Evolutionary conservation across 1,140 invertebrate genomes (phyloP), one percentile per base, ranked within the genome.

Genomic region (Brachionus rubens): DNA sequence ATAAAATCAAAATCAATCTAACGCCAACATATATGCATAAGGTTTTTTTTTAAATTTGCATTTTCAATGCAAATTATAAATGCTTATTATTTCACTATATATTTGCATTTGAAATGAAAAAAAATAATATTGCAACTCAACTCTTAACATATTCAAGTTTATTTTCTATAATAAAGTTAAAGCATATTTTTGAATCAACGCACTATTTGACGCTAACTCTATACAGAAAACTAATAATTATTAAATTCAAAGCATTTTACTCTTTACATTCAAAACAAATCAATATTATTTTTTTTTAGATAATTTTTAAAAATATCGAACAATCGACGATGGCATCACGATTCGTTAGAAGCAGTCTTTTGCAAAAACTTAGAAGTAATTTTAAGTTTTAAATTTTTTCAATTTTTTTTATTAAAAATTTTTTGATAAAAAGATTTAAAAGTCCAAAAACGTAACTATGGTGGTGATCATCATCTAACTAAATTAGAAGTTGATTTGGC

Each of bases 401-500:
- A 52, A 50, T 40, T 21, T 72, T 16, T 14, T 50, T 33, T 28
- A 10, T 9, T 6, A 12, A 7, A 28, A 56, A 28, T 28, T 5
- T 50, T 1, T 24, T 26, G 10, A 48, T 46, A 33, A 30, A n/a
- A 50, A 54, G 68, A 72, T 30, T 10, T 50, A 14, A 72, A 54
- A 72, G 40, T 48, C 14, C 68, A 72, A 52, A 72, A 50, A 72
- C 24, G 68, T 12, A 54, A 48, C 33, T 72, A 72, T 24, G 46
- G 50, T 14, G 43, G 12, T 40, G 68, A 72, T 33, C 68, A 70
- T 70, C 67, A 72, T 52, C 21, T 72, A 10, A 72, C 68, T 10
- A 72, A 30, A 50, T 33, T 72, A 26, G 77, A 81, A 50, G 59
- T 81, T 16, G 79, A 77, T 68, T 48, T 76, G 33, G 79, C 77